Evolutionary conservation across 2,797 vertebrate genomes (phyloP), one percentile per base, ranked within the genome.

Genomic region (Coregonus sp.): DNA sequence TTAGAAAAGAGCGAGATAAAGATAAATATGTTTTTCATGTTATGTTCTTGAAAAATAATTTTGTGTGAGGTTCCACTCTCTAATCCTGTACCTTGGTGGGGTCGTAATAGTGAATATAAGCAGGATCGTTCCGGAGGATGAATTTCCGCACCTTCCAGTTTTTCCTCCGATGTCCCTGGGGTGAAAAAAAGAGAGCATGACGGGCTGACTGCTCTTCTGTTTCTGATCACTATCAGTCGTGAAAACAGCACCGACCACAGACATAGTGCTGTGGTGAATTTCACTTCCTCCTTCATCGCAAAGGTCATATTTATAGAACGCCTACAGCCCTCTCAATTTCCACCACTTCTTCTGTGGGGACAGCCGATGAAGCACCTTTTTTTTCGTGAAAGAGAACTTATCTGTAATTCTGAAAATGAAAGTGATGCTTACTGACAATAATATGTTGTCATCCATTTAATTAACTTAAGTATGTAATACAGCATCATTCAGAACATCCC

Each of bases 91-190:
- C 98, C 94, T 96, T 97, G 33, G 97, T 91, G 18, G 97, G 97
- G 77, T 99, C 97, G 15, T 97, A 98, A 85, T 99, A 99, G 85
- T 99, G 98, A 78, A 99, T 89, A 67, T 95, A 99, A 0, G 97
- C 97, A 11, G 98, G 98, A 80, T 99, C 96, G 0, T 98, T 96
- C 86, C 98, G 94, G 61, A 99, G 92, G 67, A 97, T 89, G 77
- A 99, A 99, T 82, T 98, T 99, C 11, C 98, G 93, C 78, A 99
- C 98, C 92, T 99, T 99, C 98, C 98, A 99, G 90, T 98, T 99
- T 92, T 97, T 99, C 78, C 96, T 95, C 78, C 94, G 91, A 65
- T 99, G 98, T 7, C 98, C 98, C 98, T 99, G 84, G 81, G 51
- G 33, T 81, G 74, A 16, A 77, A 77, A 37, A 47, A 56, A 56